Percentiles rank a stretch among this genome's conserved stretches.
These are phyloP conservation scores for Anabacerthia variegaticeps DNA, from an alignment of 2,797 vertebrate species.

Conservation along the genomic window DNA sequence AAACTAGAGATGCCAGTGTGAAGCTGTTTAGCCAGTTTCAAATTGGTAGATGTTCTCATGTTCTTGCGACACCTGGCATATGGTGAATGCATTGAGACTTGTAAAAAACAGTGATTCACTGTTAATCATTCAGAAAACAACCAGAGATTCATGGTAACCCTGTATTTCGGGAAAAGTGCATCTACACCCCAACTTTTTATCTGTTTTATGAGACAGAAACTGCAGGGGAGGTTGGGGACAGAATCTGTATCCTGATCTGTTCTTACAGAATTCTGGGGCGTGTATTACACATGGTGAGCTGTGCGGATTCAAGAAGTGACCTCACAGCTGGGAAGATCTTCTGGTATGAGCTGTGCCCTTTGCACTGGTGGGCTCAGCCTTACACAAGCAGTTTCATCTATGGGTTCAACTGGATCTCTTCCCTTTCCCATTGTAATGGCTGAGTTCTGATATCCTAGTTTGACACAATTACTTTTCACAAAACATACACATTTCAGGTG, in stretches of 20 bases:
- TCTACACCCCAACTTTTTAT: not conserved
- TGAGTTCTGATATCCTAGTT: not conserved
- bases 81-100: conserved; percentile 58
- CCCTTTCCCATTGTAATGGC: not conserved
- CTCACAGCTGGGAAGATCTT: not conserved
- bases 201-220: conserved; percentile 18
- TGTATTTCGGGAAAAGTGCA: conserved; percentile 22
- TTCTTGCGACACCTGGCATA: conserved; percentile 67
- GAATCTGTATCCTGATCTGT: not conserved
- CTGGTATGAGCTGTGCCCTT: not conserved
- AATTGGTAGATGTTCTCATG: conserved; percentile 33
- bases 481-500: not conserved
- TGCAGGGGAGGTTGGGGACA: not conserved
- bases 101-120: conserved; percentile 72
- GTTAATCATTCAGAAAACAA: conserved; percentile 64
- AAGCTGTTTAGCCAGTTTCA: conserved; percentile 57
- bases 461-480: not conserved
- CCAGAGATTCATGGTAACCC: not conserved
- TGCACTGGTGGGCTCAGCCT: not conserved
- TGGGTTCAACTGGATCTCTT: not conserved
- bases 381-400: not conserved
- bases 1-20: not conserved
- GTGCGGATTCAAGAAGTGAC: not conserved
- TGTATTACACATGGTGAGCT: not conserved
- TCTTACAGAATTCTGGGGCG: not conserved